phyloP scores from a whole-genome alignment of 64 coral and sea anemone genomes.

The Dendrophyllia cribrosa region DNA sequence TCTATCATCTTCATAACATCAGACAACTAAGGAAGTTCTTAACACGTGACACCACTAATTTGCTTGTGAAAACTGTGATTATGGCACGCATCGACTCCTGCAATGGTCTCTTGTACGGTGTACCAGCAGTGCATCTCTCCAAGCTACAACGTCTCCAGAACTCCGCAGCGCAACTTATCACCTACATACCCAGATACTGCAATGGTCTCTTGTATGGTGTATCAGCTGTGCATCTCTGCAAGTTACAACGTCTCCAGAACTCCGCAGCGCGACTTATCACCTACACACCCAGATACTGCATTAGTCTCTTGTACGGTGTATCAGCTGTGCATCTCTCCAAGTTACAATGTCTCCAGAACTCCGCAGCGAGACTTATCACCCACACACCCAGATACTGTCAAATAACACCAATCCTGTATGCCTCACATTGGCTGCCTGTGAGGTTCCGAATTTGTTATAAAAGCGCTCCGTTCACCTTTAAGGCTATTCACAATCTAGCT shows the following conservation, averaged over 20 bases:
- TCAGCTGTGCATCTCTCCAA: constrained; percentile 1
- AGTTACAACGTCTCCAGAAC: constrained; percentile 37
- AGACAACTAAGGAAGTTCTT: background rate
- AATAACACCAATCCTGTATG: no score
- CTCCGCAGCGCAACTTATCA: constrained; percentile 20
- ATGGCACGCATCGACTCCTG: background rate
- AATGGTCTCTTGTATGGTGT: constrained; percentile 32
- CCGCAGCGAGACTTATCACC: constrained; percentile 17
- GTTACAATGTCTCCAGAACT: constrained; percentile 34
- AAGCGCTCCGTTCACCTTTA: no score
- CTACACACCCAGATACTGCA: no score
- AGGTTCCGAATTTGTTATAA: no score
- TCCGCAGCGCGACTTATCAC: constrained; percentile 18
- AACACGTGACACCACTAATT: background rate
- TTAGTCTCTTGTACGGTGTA: constrained; percentile 25
- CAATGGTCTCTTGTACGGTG: constrained; percentile 25
- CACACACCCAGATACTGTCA: background rate
- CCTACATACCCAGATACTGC: no score
- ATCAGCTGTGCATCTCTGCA: constrained; percentile 1
- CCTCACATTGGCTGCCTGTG: no score
- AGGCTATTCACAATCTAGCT: no score
- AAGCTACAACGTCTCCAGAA: constrained; percentile 42
- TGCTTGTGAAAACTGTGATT: constrained; percentile 15
- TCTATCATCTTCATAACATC: background rate
- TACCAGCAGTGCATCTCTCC: constrained; percentile 3